These are phyloP conservation scores for Pygoscelis adeliae DNA, from an alignment of 2,113 vertebrate species.

Conservation along the genomic window DNA sequence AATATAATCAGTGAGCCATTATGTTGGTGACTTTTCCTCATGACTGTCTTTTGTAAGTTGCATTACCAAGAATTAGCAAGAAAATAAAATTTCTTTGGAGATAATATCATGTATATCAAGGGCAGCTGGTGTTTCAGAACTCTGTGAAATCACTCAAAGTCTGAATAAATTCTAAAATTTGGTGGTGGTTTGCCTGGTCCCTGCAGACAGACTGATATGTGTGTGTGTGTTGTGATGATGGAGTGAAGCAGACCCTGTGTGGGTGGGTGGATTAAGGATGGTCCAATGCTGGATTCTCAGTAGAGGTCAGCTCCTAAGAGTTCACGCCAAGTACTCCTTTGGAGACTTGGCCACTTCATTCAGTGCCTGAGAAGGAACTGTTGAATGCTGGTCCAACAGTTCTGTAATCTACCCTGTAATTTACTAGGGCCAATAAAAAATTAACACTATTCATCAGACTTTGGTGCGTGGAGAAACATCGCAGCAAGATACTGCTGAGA, in stretches of 20 bases:
- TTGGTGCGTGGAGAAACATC: background rate
- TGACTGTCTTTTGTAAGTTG: background rate
- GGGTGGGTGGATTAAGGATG: background rate
- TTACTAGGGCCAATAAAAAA: background rate
- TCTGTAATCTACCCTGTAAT: background rate
- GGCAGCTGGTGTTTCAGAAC: background rate
- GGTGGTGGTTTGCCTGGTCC: background rate
- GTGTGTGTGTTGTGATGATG: background rate
- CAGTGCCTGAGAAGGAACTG: background rate
- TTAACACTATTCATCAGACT: background rate
- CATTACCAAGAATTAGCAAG: background rate
- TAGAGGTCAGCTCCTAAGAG: background rate
- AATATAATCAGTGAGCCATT: background rate
- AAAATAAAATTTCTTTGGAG: background rate
- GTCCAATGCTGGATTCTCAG: background rate
- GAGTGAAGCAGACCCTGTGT: background rate
- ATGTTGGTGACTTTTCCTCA: background rate
- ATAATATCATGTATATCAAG: background rate
- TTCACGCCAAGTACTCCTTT: background rate
- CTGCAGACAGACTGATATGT: background rate
- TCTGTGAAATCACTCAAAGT: background rate
- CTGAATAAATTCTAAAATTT: background rate
- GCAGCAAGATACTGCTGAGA: background rate
- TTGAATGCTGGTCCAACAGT: background rate
- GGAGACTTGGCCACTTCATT: background rate